Percentiles rank a stretch among this genome's conserved stretches.
These are phyloP conservation scores for Calameuta idolon DNA, from an alignment of 2,888 invertebrate species.

Conservation along the genomic window DNA sequence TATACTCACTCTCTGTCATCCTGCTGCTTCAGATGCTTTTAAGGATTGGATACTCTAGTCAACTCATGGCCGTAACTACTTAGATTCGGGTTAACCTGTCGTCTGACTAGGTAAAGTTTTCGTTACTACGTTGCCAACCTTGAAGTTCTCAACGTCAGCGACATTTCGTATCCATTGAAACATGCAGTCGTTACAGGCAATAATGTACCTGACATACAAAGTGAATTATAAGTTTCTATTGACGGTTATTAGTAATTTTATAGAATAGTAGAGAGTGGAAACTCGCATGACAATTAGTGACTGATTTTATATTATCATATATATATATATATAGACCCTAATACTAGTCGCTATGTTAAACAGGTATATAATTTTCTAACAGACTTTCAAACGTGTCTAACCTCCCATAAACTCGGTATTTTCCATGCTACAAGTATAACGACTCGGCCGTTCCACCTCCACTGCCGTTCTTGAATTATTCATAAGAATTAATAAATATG, in stretches of 20 bases:
- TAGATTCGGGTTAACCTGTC: not conserved
- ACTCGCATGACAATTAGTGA: not conserved
- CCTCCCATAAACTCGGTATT: not conserved
- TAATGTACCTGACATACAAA: not conserved
- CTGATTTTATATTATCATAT: too few species aligned
- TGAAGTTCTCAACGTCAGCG: not conserved
- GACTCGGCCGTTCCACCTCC: too few species aligned
- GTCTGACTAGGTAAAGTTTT: not conserved
- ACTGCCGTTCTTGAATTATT: not conserved
- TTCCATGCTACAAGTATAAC: not conserved
- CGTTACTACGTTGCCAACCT: not conserved
- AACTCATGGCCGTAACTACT: not conserved
- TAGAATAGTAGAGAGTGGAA: not conserved
- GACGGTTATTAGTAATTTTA: not conserved
- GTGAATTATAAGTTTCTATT: not conserved
- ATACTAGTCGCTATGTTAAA: not conserved
- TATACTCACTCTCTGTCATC: not conserved
- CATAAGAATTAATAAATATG: constrained; percentile 5
- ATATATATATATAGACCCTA: not conserved
- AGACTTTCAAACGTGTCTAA: not conserved
- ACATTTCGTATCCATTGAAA: not conserved
- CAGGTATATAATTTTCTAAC: not conserved
- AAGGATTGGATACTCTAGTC: not conserved
- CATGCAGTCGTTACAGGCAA: not conserved
- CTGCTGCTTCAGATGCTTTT: not conserved